Conservation (phyloP, 1,140 invertebrate species). For the Limonius californicus region DNA sequence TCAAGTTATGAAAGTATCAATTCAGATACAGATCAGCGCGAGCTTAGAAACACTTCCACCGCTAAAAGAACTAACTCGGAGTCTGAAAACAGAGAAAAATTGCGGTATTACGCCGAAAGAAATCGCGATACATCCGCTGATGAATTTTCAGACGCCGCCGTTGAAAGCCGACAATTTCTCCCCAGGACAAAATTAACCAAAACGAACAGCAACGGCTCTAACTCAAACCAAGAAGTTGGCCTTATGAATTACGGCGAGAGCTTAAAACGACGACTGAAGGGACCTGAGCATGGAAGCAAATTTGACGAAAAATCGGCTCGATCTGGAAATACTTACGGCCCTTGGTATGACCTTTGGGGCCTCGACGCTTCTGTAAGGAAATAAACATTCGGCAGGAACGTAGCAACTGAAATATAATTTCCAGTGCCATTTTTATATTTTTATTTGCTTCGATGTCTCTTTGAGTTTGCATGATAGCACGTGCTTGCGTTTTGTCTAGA, state of each 20-base stretch:
- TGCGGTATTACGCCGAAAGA: slow-evolving; percentile 47
- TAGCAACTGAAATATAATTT: no score
- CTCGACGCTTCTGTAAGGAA: slow-evolving; percentile 54
- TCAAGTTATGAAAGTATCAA: slow-evolving; percentile 44
- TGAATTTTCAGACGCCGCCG: slow-evolving; percentile 53
- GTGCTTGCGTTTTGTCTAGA: no score
- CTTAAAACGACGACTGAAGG: slow-evolving; percentile 48
- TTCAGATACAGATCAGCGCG: slow-evolving; percentile 41
- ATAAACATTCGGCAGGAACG: slow-evolving; percentile 25
- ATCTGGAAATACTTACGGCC: slow-evolving; percentile 68
- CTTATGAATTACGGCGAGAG: slow-evolving; percentile 49
- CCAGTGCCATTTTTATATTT: slow-evolving; percentile 23
- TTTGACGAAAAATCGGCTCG: slow-evolving; percentile 56
- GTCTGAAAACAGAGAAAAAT: slow-evolving; percentile 33
- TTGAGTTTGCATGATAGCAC: slow-evolving; percentile 13
- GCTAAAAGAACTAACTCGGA: slow-evolving; percentile 46
- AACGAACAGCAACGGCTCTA: slow-evolving; percentile 48
- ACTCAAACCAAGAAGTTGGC: slow-evolving; percentile 40
- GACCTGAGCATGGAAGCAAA: slow-evolving; percentile 49
- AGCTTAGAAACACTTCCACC: slow-evolving; percentile 44
- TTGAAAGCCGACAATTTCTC: slow-evolving; percentile 58
- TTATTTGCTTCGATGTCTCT: slow-evolving; percentile 18
- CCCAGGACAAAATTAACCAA: slow-evolving; percentile 67
- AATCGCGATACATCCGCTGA: slow-evolving; percentile 55
- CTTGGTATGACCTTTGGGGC: slow-evolving; percentile 85